phyloP scores from a whole-genome alignment of 2,888 invertebrate species.

The Drosophila picticornis region DNA sequence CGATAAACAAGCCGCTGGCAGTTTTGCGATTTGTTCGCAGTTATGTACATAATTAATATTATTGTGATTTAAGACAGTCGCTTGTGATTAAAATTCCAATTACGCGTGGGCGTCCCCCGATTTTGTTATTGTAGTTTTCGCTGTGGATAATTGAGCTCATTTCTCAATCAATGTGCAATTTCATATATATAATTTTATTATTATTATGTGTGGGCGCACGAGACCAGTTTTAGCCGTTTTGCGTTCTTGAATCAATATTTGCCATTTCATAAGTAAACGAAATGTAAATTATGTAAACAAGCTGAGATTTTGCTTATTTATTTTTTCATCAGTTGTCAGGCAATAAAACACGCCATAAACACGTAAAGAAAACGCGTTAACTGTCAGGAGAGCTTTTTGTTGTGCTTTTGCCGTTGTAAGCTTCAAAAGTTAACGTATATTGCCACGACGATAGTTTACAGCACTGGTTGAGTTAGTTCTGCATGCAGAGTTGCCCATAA shows the following conservation, averaged over 20 bases:
- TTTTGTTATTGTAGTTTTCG: neutral
- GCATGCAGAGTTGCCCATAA: constrained; percentile 34
- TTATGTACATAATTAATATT: constrained; percentile 51
- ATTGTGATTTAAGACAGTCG: constrained; percentile 38
- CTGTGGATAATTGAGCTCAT: constrained; percentile 28
- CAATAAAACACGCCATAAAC: constrained; percentile 34
- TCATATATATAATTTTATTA: neutral
- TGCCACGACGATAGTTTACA: constrained; percentile 16
- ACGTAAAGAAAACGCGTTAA: constrained; percentile 25
- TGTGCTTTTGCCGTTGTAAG: constrained; percentile 10
- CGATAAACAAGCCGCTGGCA: constrained; percentile 42
- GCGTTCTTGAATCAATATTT: constrained; percentile 49
- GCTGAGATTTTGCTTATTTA: constrained; percentile 8
- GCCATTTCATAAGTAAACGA: constrained; percentile 37
- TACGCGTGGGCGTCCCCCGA: constrained; percentile 45
- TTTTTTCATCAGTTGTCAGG: constrained; percentile 1
- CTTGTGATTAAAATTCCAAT: constrained; percentile 46
- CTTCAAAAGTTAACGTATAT: constrained; percentile 50
- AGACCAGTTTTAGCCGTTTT: constrained; percentile 41
- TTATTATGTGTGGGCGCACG: constrained; percentile 43
- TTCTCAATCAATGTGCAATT: constrained; percentile 12
- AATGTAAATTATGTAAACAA: constrained; percentile 36
- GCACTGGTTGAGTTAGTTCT: constrained; percentile 24
- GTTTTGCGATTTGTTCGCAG: constrained; percentile 13
- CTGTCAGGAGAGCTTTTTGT: constrained; percentile 38